Base-by-base conservation (phyloP, 2,888 invertebrate genomes). In the Ectemnius lituratus region DNA sequence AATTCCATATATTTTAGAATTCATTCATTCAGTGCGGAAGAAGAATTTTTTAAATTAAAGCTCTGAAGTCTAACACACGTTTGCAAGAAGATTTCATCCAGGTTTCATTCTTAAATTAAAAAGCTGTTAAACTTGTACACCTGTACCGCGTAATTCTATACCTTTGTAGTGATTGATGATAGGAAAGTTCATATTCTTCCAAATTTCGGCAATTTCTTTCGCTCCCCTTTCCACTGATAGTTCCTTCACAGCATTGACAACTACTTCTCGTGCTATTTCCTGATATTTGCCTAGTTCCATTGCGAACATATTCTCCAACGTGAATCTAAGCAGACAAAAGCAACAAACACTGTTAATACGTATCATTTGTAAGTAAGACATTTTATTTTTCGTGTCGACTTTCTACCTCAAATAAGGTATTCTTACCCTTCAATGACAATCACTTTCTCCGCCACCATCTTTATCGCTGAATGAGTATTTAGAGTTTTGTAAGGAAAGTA, bases 221-320 rank as follows among this genome's bases (percentile, higher is more conserved):
- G 98, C 95, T 14, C 96, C 96, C 80, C 95, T 95, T 89, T 98
- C 98, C 84, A 98, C 97, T n/a, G 95, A 94, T 86, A 97, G 91
- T 90, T 98, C 98, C 86, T 97, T 97, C 77, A 96, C 95, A 45
- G 98, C 98, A 88, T 95, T 95, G 79, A 94, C 96, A 28, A 98
- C 95, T 68, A 98, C 97, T 87, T 95, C 94, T 84, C 95, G 95
- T 49, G 97, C 97, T 4, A 96, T 95, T 0, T 97, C 96, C 90
- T 95, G 95, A 87, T 96, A 97, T 79, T 95, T 94, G 85, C 97
- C 96, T 73, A 98, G 91, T 86, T 98, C 96, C 98, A 98, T 98
- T 1, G 95, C 94, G 88, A 98, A 98, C 94, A 98, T 96, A 88
- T 97, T 97, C 73, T 97, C 96, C 74, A 98, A 91, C 0, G 97